Evolutionary conservation across 2,797 vertebrate genomes (phyloP).

Genomic region (Pangasius macronema): DNA sequence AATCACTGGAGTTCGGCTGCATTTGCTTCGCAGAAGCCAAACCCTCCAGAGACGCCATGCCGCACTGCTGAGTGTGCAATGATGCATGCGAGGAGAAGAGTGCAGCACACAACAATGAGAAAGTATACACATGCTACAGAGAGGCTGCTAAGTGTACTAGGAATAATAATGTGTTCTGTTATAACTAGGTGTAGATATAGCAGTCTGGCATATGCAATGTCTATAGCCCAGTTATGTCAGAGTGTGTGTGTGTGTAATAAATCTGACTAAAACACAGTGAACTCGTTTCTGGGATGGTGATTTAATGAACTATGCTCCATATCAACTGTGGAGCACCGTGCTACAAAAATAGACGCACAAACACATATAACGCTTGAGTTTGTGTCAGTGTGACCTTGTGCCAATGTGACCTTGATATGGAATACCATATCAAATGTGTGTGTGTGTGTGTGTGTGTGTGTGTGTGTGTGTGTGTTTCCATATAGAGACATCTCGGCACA

Average conservation of each 20-base stretch:
- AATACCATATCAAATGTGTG: conserved; percentile 37
- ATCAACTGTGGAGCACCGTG: not conserved
- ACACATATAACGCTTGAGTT: not conserved
- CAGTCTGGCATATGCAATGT: not conserved
- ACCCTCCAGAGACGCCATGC: conserved; percentile 2
- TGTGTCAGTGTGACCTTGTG: conserved; percentile 39
- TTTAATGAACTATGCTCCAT: not conserved
- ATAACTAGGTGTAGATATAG: not conserved
- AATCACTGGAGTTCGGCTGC: not conserved
- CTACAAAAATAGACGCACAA: not conserved
- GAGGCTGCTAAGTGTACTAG: not conserved
- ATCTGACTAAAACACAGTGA: not conserved
- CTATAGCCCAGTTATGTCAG: conserved; percentile 1
- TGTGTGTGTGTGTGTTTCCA: conserved; percentile 48
- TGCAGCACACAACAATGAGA: not conserved
- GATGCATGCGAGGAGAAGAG: not conserved
- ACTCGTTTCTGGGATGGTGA: not conserved
- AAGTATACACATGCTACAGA: not conserved
- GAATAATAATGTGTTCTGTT: not conserved
- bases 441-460: conserved; percentile 53
- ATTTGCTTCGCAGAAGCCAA: not conserved
- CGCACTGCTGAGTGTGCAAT: conserved; percentile 20
- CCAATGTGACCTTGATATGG: conserved; percentile 73
- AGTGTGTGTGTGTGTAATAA: conserved; percentile 2
- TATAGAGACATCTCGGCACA: not conserved